Evolutionary conservation across 2,113 vertebrate genomes (phyloP).

Genomic region (Progne subis): DNA sequence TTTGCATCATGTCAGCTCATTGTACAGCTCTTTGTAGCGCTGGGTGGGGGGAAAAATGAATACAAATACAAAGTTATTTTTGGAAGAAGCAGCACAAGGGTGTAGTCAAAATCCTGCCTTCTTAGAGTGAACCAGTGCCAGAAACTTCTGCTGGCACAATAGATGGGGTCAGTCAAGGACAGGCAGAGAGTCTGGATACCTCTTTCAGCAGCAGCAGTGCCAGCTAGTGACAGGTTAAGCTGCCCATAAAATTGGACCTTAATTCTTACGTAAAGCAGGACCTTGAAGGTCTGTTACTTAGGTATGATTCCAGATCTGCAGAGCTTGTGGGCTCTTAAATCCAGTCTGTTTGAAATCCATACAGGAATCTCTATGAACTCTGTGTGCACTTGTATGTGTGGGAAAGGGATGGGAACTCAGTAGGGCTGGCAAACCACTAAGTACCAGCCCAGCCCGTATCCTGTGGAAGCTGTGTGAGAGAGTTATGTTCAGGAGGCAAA

Average conservation of each 20-base stretch:
- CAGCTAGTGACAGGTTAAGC: background rate
- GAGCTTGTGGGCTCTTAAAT: background rate
- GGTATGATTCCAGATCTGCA: background rate
- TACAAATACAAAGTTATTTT: background rate
- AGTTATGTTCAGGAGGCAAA: background rate
- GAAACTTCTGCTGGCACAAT: background rate
- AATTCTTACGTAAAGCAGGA: background rate
- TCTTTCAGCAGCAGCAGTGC: background rate
- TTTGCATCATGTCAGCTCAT: background rate
- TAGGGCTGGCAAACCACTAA: background rate
- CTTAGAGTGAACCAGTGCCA: background rate
- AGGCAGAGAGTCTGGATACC: background rate
- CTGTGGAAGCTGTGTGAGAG: background rate
- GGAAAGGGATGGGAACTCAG: background rate
- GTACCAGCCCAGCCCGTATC: fast-evolving
- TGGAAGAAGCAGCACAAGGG: background rate
- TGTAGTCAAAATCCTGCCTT: background rate
- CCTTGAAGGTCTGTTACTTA: background rate
- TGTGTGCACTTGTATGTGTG: background rate
- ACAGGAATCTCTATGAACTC: background rate
- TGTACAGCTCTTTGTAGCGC: background rate
- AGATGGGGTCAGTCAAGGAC: background rate
- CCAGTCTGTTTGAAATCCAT: background rate
- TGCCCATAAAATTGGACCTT: background rate
- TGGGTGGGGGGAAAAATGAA: fast-evolving